phyloP scores from a whole-genome alignment of 2,113 vertebrate genomes.

The Herpailurus yagouaroundi region DNA sequence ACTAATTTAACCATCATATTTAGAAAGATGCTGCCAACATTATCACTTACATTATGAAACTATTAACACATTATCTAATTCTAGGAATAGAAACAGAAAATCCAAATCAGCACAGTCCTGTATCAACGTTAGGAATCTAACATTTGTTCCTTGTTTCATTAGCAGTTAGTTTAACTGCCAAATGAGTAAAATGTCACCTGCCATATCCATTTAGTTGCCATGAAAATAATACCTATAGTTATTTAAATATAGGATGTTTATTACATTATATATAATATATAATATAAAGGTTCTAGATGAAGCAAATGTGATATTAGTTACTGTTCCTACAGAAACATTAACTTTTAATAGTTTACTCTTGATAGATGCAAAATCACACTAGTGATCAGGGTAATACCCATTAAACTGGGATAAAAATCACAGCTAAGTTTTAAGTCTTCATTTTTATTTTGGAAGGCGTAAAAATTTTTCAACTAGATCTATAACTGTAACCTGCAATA shows the following conservation, averaged over 20 bases:
- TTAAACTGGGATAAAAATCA: slow-evolving; percentile 31
- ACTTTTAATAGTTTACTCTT: slow-evolving; percentile 15
- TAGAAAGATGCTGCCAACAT: slow-evolving; percentile 27
- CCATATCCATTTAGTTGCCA: background rate
- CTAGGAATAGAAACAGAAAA: slow-evolving; percentile 12
- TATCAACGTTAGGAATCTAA: background rate
- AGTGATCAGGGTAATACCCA: background rate
- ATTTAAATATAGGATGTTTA: background rate
- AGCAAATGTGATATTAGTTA: background rate
- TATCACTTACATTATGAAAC: slow-evolving; percentile 29
- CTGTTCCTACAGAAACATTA: background rate
- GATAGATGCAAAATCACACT: slow-evolving; percentile 28
- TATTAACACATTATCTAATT: slow-evolving; percentile 31
- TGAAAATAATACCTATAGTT: slow-evolving; percentile 23
- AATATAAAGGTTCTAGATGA: background rate
- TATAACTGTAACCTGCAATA: background rate
- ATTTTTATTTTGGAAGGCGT: slow-evolving; percentile 41
- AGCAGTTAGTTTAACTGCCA: background rate
- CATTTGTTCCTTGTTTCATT: slow-evolving; percentile 4
- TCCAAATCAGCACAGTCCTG: background rate
- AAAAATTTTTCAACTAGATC: background rate
- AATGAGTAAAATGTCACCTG: background rate
- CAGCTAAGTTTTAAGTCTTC: slow-evolving; percentile 9
- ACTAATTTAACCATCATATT: background rate
- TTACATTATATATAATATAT: background rate